Base-by-base conservation (phyloP, 2,888 invertebrate genomes). In the Alentia gelatinosa region DNA sequence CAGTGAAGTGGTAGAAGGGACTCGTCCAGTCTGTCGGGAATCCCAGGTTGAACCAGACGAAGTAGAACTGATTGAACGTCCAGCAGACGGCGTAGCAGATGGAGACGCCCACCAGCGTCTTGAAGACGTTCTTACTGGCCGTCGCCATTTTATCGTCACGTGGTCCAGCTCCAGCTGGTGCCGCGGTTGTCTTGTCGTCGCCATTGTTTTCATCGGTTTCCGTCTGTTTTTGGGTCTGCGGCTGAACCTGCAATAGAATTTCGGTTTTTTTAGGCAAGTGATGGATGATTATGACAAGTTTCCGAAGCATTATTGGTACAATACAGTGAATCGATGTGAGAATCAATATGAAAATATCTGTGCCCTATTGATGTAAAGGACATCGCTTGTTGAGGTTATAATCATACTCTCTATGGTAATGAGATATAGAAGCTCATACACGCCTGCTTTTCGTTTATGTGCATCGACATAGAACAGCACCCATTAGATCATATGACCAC, bases 81-180 rank as follows among this genome's bases (percentile, higher is more conserved):
- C 79, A 79, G 79, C 79, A 79, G 79, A 79, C 39, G 3, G 79
- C 79, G 37, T 79, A 79, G 39, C 79, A 79, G 79, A 79, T 39
- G 79, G 79, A 79, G 23, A 79, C 79, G 9, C 37, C 39, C 1
- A 79, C 79, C 79, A 79, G 79, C 35, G 79, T 79, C 79, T 79
- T 79, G 79, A 79, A 79, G 79, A 79, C 79, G 79, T 79, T 79
- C 79, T 79, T 35, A 35, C 39, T 79, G 79, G 79, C 79, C 35
- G 4, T 79, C 7, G 37, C 37, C 79, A 79, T 79, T 26, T 79
- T 79, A 23, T 79, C 79, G 39, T 79, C 39, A 15, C 26, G 7
- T 33, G 19, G 19, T 74, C 12, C 74, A 15, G 37, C 79, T 0
- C 23, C 37, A 4, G 79, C 7, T 5, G 79, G 35, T 4, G 74